Conservation (phyloP, 2,888 invertebrate species). For the Yponomeuta sedellus region DNA sequence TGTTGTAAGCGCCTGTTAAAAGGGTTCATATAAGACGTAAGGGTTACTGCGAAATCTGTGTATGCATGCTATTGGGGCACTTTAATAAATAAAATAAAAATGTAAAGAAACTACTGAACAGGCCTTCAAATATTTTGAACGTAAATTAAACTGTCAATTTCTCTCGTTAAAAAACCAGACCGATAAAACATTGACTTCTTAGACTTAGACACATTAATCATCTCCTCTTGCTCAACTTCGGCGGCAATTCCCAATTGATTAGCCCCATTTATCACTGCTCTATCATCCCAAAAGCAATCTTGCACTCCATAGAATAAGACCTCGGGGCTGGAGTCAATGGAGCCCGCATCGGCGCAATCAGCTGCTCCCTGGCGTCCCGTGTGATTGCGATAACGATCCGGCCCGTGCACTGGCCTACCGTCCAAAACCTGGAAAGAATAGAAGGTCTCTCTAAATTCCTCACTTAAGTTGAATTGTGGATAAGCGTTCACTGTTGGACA, state of each 20-base stretch:
- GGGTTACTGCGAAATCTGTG: too few relatives aligned
- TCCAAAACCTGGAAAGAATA: not conserved
- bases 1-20: too few relatives aligned
- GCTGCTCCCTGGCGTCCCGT: not conserved
- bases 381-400: slow-evolving; percentile 9
- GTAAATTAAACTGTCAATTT: not conserved
- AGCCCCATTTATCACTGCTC: not conserved
- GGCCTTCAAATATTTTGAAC: too few relatives aligned
- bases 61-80: too few relatives aligned
- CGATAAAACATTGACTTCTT: not conserved
- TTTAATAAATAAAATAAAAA: too few relatives aligned
- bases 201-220: not conserved
- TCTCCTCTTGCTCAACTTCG: not conserved
- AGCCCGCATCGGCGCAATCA: slow-evolving; percentile 7
- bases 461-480: too few relatives aligned
- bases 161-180: not conserved
- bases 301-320: slow-evolving; percentile 3
- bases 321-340: not conserved
- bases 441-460: not conserved
- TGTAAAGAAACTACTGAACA: too few relatives aligned
- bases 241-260: not conserved
- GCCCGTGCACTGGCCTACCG: not conserved
- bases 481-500: too few relatives aligned
- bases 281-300: not conserved
- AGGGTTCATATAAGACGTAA: too few relatives aligned